Percentiles rank a stretch among this genome's conserved stretches.
Evolutionary conservation across 2,797 vertebrate species (phyloP).

Genomic region (Xyrichtys novacula): DNA sequence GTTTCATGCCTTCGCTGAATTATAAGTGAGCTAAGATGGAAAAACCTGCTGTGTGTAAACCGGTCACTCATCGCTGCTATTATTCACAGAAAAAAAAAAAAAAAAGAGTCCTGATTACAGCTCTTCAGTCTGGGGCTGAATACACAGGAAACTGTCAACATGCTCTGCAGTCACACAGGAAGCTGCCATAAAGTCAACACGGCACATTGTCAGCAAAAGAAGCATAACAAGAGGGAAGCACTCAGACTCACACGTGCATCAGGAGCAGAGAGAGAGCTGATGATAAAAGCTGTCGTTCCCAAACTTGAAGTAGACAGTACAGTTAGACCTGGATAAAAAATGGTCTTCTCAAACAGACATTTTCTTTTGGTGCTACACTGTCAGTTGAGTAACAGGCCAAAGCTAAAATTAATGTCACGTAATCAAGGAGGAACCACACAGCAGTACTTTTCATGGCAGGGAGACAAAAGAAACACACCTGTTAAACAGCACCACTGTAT

Average conservation of each 20-base stretch:
- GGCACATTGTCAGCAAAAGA: constrained; percentile 51
- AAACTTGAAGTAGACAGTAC: constrained; percentile 3
- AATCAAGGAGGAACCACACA: no score
- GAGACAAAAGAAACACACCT: no score
- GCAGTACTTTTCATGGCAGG: no score
- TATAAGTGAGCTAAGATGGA: constrained; percentile 61
- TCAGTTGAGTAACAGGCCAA: neutral
- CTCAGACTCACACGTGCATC: constrained; percentile 9
- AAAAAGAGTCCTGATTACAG: constrained; percentile 60
- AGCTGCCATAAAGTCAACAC: constrained; percentile 53
- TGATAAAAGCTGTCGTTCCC: constrained; percentile 16
- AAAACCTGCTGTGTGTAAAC: constrained; percentile 54
- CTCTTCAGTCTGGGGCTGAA: constrained; percentile 45
- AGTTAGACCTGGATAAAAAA: neutral
- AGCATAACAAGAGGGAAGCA: constrained; percentile 37
- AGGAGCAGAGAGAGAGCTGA: neutral
- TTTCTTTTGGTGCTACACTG: neutral
- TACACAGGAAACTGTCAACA: constrained; percentile 63
- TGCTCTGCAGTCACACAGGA: constrained; percentile 47
- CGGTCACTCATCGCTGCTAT: constrained; percentile 63
- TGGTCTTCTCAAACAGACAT: neutral
- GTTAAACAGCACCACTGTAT: no score
- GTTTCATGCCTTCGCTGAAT: constrained; percentile 41
- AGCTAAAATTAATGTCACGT: no score
- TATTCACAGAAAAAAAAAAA: constrained; percentile 56